Evolutionary conservation across 2,113 vertebrate genomes (phyloP).

Genomic region (Oplegnathus fasciatus): DNA sequence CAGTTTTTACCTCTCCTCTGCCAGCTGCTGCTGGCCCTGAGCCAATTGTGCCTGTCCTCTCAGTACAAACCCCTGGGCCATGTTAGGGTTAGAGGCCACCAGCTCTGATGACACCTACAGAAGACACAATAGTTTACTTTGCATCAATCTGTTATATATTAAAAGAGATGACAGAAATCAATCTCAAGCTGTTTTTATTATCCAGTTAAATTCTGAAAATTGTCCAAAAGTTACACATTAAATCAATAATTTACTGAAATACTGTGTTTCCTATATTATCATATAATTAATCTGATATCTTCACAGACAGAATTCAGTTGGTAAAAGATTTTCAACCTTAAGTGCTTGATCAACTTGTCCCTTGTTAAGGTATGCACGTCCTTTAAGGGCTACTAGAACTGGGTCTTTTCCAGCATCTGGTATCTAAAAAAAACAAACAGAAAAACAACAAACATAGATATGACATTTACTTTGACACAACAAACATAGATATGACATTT

Average conservation of each 20-base stretch:
- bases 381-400: constrained; percentile 85
- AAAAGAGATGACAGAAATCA: not conserved
- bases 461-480: not conserved
- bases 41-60: constrained; percentile 85
- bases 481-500: not conserved
- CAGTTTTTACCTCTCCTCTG: constrained; percentile 89
- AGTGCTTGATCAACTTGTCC: constrained; percentile 86
- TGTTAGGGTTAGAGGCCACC: constrained; percentile 83
- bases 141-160: not conserved
- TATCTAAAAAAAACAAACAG: constrained; percentile 84
- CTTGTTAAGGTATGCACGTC: constrained; percentile 88
- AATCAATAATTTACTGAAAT: not conserved
- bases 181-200: not conserved
- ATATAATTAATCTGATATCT: not conserved
- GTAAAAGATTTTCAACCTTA: constrained; percentile 83
- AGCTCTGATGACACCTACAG: constrained; percentile 90
- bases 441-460: not conserved
- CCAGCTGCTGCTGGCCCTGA: constrained; percentile 85
- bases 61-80: constrained; percentile 86
- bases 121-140: constrained; percentile 7
- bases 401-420: constrained; percentile 86
- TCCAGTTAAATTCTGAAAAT: not conserved
- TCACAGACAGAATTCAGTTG: not conserved
- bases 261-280: not conserved
- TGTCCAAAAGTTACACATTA: not conserved